Evolutionary conservation across 2,797 vertebrate species (phyloP).

Genomic region (Manis pentadactyla): DNA sequence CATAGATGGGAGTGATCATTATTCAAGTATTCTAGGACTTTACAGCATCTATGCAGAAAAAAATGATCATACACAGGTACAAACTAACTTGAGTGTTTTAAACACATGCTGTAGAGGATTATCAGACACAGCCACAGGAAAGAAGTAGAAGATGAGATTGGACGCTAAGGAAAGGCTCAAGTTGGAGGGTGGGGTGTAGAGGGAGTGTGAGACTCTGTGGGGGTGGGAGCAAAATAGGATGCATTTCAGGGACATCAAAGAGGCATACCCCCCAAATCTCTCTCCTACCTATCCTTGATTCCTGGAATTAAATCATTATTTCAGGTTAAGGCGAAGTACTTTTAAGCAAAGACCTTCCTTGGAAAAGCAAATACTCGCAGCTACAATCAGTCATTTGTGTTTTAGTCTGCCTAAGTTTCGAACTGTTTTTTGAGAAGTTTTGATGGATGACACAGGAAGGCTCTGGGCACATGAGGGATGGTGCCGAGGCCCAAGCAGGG

Average conservation of each 20-base stretch:
- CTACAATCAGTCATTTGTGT: neutral
- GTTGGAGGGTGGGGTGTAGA: neutral
- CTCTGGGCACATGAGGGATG: too few relatives aligned
- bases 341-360: neutral
- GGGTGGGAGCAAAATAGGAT: neutral
- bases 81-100: neutral
- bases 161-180: neutral
- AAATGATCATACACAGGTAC: neutral
- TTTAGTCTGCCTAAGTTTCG: neutral
- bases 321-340: neutral
- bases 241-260: neutral
- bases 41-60: too few relatives aligned
- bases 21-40: neutral
- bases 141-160: neutral
- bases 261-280: neutral
- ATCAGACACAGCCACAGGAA: neutral
- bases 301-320: neutral
- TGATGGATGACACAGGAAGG: neutral
- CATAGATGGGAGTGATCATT: neutral
- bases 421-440: neutral
- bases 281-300: neutral
- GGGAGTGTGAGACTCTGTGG: neutral
- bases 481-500: neutral
- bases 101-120: neutral
- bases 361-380: neutral